Evolutionary conservation across 2,888 invertebrate genomes (phyloP), one percentile per base, ranked within the genome.

Genomic region (Hyposoter dolosus): DNA sequence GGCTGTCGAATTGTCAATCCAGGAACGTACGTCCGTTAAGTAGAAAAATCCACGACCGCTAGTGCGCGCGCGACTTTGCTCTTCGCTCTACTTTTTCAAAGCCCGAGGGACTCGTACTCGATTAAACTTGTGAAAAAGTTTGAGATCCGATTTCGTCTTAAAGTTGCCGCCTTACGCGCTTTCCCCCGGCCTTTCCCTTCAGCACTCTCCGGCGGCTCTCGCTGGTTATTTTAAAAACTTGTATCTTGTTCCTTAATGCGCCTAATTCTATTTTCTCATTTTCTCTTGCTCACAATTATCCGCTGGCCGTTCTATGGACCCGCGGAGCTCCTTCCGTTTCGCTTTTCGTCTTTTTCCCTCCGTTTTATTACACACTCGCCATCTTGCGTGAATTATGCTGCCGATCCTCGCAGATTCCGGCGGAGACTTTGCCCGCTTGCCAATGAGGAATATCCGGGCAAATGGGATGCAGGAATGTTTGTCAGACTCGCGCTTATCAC

Each of bases 111-210:
- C 87, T 89, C 89, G 89, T 90, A 90, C 87, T 90, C 89, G 89
- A 91, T 91, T 91, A 91, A 91, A 91, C 85, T 91, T 91, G 86
- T 89, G 89, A 88, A 90, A 90, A 91, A 91, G 87, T 90, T 90
- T 86, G 87, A 83, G 88, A 88, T 87, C 89, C 43, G 71, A 53
- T 78, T 78, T 78, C 65, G 50, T 43, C 72, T 50, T 53, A 43
- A 81, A 78, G 74, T 74, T 28, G 3, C 60, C 7, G 43, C 45
- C 43, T 80, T 71, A 72, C 72, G 63, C 80, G 63, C 32, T 56
- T 60, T 35, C 60, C 53, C n/a, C n/a, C n/a, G n/a, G n/a, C n/a
- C 47, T 35, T 50, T 32, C 43, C 60, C 12, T 45, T 28, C 53
- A 60, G 12, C 28, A 74, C 17, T 12, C 23, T 23, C 63, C 15